Conservation (phyloP, 2,113 vertebrate genomes). For the Pipa parva region DNA sequence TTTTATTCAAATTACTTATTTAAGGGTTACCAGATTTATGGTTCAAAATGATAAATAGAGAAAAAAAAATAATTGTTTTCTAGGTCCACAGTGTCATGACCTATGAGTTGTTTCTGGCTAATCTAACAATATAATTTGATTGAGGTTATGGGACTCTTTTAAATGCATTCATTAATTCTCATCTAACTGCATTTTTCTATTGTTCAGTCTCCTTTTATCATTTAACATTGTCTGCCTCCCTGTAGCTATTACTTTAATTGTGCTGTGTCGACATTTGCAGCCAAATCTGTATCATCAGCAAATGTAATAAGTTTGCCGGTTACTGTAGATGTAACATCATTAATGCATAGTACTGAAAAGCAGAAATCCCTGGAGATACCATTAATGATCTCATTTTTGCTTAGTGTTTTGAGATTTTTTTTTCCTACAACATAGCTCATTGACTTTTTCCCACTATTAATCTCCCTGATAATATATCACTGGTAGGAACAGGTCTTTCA, state of each 20-base stretch:
- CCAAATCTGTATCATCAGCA: slow-evolving; percentile 37
- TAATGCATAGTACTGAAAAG: slow-evolving; percentile 34
- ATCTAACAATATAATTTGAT: too few species aligned
- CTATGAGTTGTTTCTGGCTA: too few species aligned
- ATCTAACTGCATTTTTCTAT: slow-evolving; percentile 1
- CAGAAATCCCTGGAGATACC: slow-evolving; percentile 23
- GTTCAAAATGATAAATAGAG: too few species aligned
- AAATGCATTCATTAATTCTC: background rate
- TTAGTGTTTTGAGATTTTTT: slow-evolving; percentile 8
- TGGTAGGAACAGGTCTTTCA: slow-evolving; percentile 1
- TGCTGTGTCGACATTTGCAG: slow-evolving; percentile 39
- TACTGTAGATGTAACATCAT: slow-evolving; percentile 40
- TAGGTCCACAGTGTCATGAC: too few species aligned
- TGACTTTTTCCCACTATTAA: slow-evolving; percentile 12
- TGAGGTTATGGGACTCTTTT: background rate
- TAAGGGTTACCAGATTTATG: too few species aligned
- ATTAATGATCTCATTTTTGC: slow-evolving; percentile 27
- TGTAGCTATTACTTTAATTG: slow-evolving; percentile 33
- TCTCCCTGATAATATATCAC: slow-evolving; percentile 10
- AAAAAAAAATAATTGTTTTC: too few species aligned
- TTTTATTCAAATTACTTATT: too few species aligned
- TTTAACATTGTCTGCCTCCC: slow-evolving; percentile 2
- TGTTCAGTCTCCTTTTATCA: background rate
- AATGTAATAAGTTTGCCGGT: slow-evolving; percentile 36
- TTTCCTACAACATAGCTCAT: slow-evolving; percentile 1